phyloP scores from a whole-genome alignment of 2,888 invertebrate genomes.

The Tachina lurida region DNA sequence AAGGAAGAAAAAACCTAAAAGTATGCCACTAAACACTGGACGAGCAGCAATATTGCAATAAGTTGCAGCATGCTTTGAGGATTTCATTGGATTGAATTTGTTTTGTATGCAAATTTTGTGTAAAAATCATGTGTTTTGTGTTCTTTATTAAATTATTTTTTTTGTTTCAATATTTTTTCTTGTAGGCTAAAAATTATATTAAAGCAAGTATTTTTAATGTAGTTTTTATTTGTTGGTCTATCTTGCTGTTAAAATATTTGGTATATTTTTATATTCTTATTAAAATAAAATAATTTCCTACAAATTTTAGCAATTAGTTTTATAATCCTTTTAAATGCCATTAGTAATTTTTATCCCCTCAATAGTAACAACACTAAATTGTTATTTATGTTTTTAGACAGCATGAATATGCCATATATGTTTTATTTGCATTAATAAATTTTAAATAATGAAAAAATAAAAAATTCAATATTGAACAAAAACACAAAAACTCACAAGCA shows the following conservation, averaged over 20 bases:
- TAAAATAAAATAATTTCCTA: neutral
- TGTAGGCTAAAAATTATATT: no score
- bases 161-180: no score
- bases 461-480: constrained; percentile 1
- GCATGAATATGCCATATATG: neutral
- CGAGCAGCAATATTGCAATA: neutral
- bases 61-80: constrained; percentile 15
- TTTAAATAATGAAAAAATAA: constrained; percentile 24
- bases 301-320: constrained; percentile 25
- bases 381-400: constrained; percentile 44
- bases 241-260: neutral
- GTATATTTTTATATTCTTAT: neutral
- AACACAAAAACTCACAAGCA: neutral
- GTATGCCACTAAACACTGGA: neutral
- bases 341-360: constrained; percentile 15
- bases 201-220: no score
- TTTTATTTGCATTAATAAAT: constrained; percentile 41
- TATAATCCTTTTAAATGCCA: constrained; percentile 44
- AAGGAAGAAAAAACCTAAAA: neutral
- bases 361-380: constrained; percentile 24
- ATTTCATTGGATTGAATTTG: no score
- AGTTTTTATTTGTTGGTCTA: neutral
- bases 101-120: neutral
- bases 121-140: neutral
- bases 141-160: neutral